Conservation (phyloP, 2,888 invertebrate species). For the Phaedon cochleariae region DNA sequence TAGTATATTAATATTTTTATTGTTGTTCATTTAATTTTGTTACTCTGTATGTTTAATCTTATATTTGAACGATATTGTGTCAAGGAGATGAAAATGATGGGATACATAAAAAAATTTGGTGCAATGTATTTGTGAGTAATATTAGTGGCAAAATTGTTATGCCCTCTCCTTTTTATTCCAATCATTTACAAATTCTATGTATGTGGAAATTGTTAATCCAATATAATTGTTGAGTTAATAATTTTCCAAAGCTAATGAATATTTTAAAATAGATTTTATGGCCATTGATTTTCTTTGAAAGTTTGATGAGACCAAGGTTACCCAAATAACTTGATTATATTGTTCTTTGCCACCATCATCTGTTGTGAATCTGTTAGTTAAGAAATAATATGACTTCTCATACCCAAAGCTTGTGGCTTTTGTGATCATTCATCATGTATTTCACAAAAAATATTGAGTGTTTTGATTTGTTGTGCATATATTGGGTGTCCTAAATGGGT, state of each 20-base stretch:
- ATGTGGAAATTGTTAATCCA: neutral
- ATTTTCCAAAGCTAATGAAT: neutral
- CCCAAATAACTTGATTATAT: neutral
- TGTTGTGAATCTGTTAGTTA: constrained; percentile 2
- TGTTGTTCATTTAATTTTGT: neutral
- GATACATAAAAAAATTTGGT: too few species aligned
- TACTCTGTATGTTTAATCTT: neutral
- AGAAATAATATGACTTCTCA: neutral
- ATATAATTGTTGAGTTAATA: neutral
- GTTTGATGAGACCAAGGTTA: too few species aligned
- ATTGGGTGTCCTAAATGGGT: too few species aligned
- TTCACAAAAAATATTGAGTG: too few species aligned
- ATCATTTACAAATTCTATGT: neutral
- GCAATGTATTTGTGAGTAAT: neutral
- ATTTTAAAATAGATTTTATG: neutral
- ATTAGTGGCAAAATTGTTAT: neutral
- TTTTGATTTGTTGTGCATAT: too few species aligned
- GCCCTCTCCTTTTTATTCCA: neutral
- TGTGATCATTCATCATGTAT: too few species aligned
- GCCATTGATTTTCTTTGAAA: neutral
- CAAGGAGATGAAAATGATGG: neutral
- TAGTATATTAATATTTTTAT: neutral
- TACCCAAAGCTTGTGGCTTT: neutral
- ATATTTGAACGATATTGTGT: neutral
- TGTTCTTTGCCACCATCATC: neutral